phyloP scores from a whole-genome alignment of 2,888 invertebrate genomes.

The Andrena camellia region DNA sequence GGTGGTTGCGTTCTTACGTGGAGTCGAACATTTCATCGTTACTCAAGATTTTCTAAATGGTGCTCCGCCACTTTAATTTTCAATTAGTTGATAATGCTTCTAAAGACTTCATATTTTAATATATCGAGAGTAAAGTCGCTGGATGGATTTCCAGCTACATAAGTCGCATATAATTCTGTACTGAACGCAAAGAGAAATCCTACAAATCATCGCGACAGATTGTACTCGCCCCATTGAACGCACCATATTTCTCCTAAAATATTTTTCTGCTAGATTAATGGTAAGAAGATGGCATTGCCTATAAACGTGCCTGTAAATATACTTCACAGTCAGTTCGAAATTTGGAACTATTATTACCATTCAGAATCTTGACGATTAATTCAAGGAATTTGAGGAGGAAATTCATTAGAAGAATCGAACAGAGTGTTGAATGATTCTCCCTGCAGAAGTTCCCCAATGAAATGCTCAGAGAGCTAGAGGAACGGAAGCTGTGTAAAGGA shows the following conservation, averaged over 20 bases:
- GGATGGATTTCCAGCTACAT: too few relatives aligned
- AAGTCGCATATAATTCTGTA: too few relatives aligned
- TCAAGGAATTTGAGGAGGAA: not conserved
- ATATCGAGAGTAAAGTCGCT: too few relatives aligned
- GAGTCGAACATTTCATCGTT: too few relatives aligned
- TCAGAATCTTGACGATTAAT: not conserved
- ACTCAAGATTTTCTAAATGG: too few relatives aligned
- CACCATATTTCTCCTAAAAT: not conserved
- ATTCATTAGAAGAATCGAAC: not conserved
- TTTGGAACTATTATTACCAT: not conserved
- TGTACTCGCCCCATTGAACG: not conserved
- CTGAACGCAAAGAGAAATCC: not conserved
- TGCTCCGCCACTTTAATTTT: too few relatives aligned
- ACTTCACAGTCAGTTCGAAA: not conserved
- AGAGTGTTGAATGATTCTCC: not conserved
- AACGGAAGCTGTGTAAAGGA: not conserved
- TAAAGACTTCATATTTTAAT: too few relatives aligned
- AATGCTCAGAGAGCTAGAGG: not conserved
- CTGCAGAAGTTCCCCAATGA: not conserved
- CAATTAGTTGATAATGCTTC: too few relatives aligned
- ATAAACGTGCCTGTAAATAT: too few relatives aligned
- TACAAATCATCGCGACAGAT: not conserved
- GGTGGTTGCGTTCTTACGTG: too few relatives aligned
- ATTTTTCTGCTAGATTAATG: not conserved
- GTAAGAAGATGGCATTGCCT: not conserved